These are phyloP conservation scores for Bombylius discolor DNA, from an alignment of 2,888 invertebrate genomes.

Conservation along the genomic window DNA sequence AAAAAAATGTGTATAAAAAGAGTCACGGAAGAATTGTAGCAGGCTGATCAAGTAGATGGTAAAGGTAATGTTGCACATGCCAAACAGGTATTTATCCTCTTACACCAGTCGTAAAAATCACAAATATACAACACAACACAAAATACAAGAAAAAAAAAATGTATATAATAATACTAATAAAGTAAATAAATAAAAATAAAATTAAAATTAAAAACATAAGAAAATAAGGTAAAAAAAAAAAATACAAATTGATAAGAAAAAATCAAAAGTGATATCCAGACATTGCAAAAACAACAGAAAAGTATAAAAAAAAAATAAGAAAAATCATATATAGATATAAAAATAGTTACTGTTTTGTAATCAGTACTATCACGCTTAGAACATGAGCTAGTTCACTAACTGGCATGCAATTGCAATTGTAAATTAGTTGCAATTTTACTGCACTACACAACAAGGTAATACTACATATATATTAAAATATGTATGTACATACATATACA, in stretches of 20 bases:
- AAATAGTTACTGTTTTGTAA: too few species aligned
- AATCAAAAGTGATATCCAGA: too few species aligned
- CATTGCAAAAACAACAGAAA: too few species aligned
- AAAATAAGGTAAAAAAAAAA: not conserved
- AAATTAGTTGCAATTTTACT: too few species aligned
- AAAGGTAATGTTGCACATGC: conserved; percentile 2
- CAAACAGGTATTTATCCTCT: conserved; percentile 7
- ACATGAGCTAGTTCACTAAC: too few species aligned
- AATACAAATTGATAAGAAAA: not conserved
- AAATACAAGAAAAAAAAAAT: not conserved
- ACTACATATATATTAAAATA: too few species aligned
- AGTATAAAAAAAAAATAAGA: too few species aligned
- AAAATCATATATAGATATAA: too few species aligned
- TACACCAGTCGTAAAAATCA: not conserved
- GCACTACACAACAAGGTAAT: too few species aligned
- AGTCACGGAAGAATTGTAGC: not conserved
- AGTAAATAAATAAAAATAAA: not conserved
- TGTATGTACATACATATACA: too few species aligned
- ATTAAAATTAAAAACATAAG: not conserved
- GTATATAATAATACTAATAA: not conserved
- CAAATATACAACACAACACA: not conserved
- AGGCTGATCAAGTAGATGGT: not conserved
- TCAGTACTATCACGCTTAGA: too few species aligned
- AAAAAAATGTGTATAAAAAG: not conserved
- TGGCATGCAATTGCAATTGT: too few species aligned